A percentile compares a stretch with the other conserved stretches of the same genome.
Conservation (phyloP, 1,140 invertebrate genomes). For the Conus ventricosus region DNA sequence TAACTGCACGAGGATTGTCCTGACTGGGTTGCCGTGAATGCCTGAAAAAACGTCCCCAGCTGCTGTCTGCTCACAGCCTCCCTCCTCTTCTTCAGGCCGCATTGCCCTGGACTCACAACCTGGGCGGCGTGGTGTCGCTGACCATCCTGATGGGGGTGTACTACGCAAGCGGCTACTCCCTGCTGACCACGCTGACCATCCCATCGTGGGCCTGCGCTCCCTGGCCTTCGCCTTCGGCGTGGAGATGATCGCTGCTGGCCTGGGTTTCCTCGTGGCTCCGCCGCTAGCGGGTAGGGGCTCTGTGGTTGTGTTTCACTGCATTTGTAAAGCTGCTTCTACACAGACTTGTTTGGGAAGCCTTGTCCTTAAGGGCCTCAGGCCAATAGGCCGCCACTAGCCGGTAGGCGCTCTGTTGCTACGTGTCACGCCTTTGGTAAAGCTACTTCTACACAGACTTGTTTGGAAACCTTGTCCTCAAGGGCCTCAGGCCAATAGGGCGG, state of each 20-base stretch:
- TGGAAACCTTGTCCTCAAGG: too few species aligned
- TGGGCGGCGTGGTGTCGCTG: not conserved
- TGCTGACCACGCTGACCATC: slow-evolving; percentile 34
- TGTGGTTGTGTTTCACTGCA: not conserved
- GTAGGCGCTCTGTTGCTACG: too few species aligned
- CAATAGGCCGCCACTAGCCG: too few species aligned
- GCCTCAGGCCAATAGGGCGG: too few species aligned
- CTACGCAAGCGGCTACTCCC: slow-evolving; percentile 29
- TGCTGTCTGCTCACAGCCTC: too few species aligned
- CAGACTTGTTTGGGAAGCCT: too few species aligned
- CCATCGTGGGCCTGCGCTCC: slow-evolving; percentile 20
- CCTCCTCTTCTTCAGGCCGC: not conserved
- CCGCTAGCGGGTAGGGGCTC: slow-evolving; percentile 38
- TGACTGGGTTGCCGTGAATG: too few species aligned
- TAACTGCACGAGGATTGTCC: too few species aligned
- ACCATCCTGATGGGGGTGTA: slow-evolving; percentile 28
- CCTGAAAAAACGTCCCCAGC: too few species aligned
- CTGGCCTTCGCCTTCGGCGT: slow-evolving; percentile 45
- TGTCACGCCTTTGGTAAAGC: too few species aligned
- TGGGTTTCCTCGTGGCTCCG: slow-evolving; percentile 44
- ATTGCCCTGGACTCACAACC: slow-evolving; percentile 5
- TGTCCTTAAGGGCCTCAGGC: too few species aligned
- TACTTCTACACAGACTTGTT: too few species aligned
- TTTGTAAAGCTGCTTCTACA: not conserved
- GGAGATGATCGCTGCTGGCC: slow-evolving; percentile 43